Conservation (phyloP, 2,888 invertebrate genomes). For the Patella ulyssiponensis region DNA sequence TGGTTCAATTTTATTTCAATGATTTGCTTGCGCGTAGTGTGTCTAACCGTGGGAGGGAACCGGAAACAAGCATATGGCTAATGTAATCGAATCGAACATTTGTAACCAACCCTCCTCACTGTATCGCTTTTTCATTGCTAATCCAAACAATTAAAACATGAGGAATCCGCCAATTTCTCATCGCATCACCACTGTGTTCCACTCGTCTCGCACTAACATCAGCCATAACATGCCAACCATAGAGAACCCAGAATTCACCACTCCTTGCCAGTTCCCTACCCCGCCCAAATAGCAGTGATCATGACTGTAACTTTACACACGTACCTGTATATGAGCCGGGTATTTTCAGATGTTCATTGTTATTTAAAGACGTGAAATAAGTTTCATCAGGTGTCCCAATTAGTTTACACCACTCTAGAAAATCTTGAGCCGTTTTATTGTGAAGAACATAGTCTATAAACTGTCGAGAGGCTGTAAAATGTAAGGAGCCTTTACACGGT, state of each 20-base stretch:
- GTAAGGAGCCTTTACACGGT: constrained; percentile 54
- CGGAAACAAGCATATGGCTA: background rate
- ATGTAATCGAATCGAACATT: too few species aligned
- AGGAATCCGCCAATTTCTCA: too few species aligned
- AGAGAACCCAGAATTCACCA: too few species aligned
- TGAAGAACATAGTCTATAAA: constrained; percentile 59
- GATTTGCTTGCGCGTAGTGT: too few species aligned
- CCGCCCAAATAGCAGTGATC: too few species aligned
- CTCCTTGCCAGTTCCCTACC: too few species aligned
- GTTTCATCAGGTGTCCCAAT: constrained; percentile 64
- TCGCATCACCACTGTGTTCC: too few species aligned
- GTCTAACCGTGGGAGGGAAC: constrained; percentile 3
- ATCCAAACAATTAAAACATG: too few species aligned
- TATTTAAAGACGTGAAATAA: constrained; percentile 59
- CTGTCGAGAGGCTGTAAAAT: constrained; percentile 47
- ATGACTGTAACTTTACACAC: background rate
- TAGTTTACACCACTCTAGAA: constrained; percentile 55
- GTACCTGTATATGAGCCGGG: constrained; percentile 61
- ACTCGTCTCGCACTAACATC: too few species aligned
- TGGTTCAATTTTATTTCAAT: too few species aligned
- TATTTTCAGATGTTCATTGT: constrained; percentile 53
- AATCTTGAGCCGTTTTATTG: constrained; percentile 46
- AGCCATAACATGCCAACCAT: too few species aligned
- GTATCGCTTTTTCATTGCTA: background rate
- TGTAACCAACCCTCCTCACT: background rate